phyloP scores from a whole-genome alignment of 2,113 vertebrate species.

The Atrichornis clamosus region DNA sequence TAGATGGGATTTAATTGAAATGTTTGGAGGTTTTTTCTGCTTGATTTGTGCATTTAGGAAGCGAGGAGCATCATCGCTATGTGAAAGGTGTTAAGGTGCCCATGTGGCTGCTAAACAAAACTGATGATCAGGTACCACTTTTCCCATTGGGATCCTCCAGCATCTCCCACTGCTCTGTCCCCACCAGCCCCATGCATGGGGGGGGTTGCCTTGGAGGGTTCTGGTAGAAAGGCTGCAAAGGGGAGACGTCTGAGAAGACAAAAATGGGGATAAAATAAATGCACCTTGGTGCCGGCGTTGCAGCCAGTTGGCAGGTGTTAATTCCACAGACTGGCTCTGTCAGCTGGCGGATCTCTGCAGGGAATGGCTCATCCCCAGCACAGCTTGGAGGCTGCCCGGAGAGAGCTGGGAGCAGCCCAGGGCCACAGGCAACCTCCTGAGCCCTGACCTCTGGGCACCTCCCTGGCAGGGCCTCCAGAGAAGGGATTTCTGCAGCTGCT shows the following conservation, averaged over 20 bases:
- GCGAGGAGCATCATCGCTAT: neutral
- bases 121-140: neutral
- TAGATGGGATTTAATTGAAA: neutral
- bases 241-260: fast-evolving
- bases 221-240: neutral
- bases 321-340: neutral
- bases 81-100: neutral
- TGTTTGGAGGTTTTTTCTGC: neutral
- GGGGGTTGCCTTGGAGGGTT: neutral
- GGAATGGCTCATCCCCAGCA: fast-evolving
- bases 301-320: neutral
- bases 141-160: neutral
- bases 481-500: neutral
- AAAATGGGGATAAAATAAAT: neutral
- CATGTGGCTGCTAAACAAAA: neutral
- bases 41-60: neutral
- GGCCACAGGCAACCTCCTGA: neutral
- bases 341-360: neutral
- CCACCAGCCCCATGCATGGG: fast-evolving
- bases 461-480: neutral
- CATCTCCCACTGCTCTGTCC: neutral
- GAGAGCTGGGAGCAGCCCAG: neutral
- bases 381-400: neutral
- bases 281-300: neutral
- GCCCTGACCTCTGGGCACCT: neutral